A percentile compares a stretch with the other conserved stretches of the same genome.
Conservation (phyloP, 2,113 vertebrate species). For the Tragulus kanchil region DNA sequence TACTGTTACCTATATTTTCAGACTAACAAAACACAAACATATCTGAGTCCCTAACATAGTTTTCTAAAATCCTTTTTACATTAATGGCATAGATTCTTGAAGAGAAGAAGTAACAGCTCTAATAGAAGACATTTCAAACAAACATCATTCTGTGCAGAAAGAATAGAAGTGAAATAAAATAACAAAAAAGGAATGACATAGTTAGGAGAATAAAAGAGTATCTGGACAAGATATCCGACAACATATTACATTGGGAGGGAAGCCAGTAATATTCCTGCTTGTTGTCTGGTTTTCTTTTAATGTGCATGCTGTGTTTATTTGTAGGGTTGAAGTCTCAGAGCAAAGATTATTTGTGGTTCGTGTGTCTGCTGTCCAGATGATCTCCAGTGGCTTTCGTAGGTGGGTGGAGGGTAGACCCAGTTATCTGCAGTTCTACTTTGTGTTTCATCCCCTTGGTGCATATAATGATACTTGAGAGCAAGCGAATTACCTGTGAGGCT, state of each 20-base stretch:
- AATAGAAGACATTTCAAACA: constrained; percentile 11
- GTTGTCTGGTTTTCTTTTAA: constrained; percentile 19
- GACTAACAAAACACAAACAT: neutral
- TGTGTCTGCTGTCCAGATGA: neutral
- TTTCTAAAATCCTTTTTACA: neutral
- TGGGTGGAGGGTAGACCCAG: neutral
- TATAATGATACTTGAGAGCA: neutral
- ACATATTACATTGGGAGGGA: neutral
- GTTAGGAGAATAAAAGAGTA: neutral
- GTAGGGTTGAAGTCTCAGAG: neutral
- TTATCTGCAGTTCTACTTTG: neutral
- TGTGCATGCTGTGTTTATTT: neutral
- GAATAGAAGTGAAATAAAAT: neutral
- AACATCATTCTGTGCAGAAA: neutral
- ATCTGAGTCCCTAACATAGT: neutral
- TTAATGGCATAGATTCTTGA: neutral
- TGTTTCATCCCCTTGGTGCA: neutral
- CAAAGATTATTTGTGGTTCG: constrained; percentile 49
- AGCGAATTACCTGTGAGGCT: neutral
- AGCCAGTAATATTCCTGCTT: neutral
- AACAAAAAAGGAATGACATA: neutral
- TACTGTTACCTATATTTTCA: neutral
- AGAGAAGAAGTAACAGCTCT: neutral
- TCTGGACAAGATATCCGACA: neutral
- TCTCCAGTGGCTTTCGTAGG: neutral